Conservation (phyloP, 2,888 invertebrate species). For the Heliconius hortense region DNA sequence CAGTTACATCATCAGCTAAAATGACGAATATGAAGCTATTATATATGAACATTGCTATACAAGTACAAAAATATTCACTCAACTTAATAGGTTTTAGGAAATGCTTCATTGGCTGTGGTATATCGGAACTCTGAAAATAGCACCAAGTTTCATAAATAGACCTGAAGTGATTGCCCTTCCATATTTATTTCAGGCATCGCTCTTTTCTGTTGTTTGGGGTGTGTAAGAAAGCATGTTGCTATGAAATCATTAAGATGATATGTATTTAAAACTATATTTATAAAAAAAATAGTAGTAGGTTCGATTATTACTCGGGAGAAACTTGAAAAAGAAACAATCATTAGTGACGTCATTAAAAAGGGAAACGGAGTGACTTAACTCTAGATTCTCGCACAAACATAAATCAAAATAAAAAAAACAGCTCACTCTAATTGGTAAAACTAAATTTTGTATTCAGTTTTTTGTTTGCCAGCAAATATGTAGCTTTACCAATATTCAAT, state of each 20-base stretch:
- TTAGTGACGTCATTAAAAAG: not conserved
- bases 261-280: not conserved
- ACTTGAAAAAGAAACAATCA: not conserved
- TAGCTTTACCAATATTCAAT: slow-evolving; percentile 30
- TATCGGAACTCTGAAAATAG: slow-evolving; percentile 70
- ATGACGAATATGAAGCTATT: not conserved
- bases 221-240: slow-evolving; percentile 28
- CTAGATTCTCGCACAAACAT: no score
- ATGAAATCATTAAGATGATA: not conserved
- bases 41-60: not conserved
- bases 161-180: slow-evolving; percentile 71
- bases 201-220: slow-evolving; percentile 49
- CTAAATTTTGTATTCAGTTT: slow-evolving; percentile 9
- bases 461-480: slow-evolving; percentile 23
- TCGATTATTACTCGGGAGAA: not conserved
- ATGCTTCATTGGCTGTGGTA: slow-evolving; percentile 40
- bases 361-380: no score
- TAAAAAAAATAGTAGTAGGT: not conserved
- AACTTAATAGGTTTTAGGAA: slow-evolving; percentile 43
- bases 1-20: not conserved
- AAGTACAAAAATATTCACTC: slow-evolving; percentile 25
- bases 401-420: not conserved
- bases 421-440: not conserved
- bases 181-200: slow-evolving; percentile 65
- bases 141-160: slow-evolving; percentile 73